Evolutionary conservation across 1,140 invertebrate species (phyloP), one percentile per base, ranked within the genome.

Genomic region (Leptinotarsa undecemlineata): DNA sequence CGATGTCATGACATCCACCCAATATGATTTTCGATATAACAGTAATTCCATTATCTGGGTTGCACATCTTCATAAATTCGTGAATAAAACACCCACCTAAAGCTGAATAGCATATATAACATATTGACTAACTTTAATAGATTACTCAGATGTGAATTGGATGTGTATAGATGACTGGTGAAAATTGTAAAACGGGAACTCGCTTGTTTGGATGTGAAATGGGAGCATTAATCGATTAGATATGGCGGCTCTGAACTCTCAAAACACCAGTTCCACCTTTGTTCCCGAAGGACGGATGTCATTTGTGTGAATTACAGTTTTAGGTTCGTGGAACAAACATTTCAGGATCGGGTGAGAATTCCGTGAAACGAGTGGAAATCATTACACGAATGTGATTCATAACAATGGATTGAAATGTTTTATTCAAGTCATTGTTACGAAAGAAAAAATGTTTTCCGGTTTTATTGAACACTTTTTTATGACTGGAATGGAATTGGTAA

Each of bases 241-340:
- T 67, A 67, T 67, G 64, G 64, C 64, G 64, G 64, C 64, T 67
- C 64, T 67, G 23, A 26, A 67, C 64, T 67, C 21, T 67, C 64
- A 26, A 26, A 67, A 67, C 64, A 67, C 64, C 64, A 23, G 23
- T 63, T 8, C 23, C 26, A 42, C 64, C 64, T 26, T 67, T 23
- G 64, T 67, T 67, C 64, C 64, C 21, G 8, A 67, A 17, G 42
- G 64, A 42, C 64, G 23, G 64, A 42, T 42, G 33, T 42, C 33
- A 42, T 42, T 42, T 42, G 33, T 42, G 33, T 42, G 33, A 42
- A 42, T 42, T 42, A 42, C 33, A 42, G 33, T 42, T 42, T 42
- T 42, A 42, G 33, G 33, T 11, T 42, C 33, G 33, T 42, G 33
- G 8, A 42, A 42, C 8, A 42, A 42, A 42, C 11, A 42, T 42